A percentile compares a stretch with the other conserved stretches of the same genome.
Conservation (phyloP, 2,113 vertebrate species). For the Bubo bubo region DNA sequence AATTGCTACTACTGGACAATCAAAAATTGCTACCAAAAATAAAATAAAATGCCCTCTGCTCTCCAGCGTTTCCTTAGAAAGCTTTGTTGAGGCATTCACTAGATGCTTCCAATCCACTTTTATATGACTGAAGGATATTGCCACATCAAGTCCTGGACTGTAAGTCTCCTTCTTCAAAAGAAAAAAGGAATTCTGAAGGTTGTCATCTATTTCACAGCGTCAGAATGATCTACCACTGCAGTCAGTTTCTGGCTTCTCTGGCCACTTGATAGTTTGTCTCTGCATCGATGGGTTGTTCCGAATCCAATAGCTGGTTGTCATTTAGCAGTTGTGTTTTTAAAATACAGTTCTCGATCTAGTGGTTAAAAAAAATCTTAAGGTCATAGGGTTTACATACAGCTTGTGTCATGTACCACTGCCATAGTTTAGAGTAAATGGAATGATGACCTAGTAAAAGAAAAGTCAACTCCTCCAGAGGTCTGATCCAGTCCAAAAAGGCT, state of each 20-base stretch:
- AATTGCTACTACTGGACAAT: background rate
- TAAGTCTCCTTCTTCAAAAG: background rate
- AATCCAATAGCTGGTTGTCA: background rate
- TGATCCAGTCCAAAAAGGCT: background rate
- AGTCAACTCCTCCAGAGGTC: conserved; percentile 30
- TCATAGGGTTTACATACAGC: background rate
- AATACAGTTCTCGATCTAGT: conserved; percentile 66
- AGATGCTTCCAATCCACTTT: background rate
- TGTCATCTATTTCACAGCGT: background rate
- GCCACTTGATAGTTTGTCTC: background rate
- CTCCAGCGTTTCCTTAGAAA: background rate
- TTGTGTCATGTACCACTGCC: conserved; percentile 54
- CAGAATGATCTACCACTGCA: background rate
- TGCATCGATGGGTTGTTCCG: rapidly evolving
- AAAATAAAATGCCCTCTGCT: background rate
- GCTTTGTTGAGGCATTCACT: background rate
- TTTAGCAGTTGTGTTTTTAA: background rate
- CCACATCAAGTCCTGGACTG: background rate
- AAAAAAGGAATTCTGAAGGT: background rate
- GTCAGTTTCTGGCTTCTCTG: background rate
- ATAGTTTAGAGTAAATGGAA: conserved; percentile 60
- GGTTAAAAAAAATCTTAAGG: conserved; percentile 70
- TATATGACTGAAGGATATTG: background rate
- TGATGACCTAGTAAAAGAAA: conserved; percentile 49
- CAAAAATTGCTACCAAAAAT: background rate